A percentile compares a stretch with the other conserved stretches of the same genome.
These are phyloP conservation scores for Seira sanloemensis DNA, from an alignment of 2,888 invertebrate genomes.

Conservation along the genomic window DNA sequence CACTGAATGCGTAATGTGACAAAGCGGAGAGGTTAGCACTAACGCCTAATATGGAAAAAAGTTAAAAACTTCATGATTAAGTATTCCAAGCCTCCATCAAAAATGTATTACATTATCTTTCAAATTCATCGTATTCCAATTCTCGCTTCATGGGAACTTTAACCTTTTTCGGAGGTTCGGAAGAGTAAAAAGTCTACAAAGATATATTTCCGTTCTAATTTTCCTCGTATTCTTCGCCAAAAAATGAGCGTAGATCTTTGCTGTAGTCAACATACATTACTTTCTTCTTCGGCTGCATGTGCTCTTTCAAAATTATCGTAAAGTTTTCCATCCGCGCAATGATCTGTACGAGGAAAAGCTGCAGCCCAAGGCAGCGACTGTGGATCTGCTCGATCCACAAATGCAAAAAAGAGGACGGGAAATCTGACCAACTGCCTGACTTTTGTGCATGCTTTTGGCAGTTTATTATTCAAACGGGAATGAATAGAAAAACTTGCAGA, in stretches of 20 bases:
- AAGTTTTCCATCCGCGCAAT: neutral
- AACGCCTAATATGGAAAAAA: neutral
- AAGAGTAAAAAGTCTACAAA: neutral
- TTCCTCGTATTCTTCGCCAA: neutral
- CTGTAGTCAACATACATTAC: too few species aligned
- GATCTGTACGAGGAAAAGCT: neutral
- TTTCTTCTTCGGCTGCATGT: neutral
- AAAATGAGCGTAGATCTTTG: too few species aligned
- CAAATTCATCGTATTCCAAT: neutral
- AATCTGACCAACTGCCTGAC: constrained; percentile 39
- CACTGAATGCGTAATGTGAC: neutral
- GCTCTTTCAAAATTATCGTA: neutral
- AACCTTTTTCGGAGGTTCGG: neutral
- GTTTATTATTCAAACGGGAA: constrained; percentile 44
- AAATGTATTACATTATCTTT: neutral
- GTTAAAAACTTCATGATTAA: neutral
- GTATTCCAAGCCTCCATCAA: neutral
- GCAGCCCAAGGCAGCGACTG: neutral
- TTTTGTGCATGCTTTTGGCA: constrained; percentile 48
- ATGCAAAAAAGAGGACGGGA: neutral
- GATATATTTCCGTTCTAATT: constrained; percentile 1
- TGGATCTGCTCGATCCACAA: neutral
- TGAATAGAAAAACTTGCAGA: constrained; percentile 9
- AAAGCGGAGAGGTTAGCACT: too few species aligned
- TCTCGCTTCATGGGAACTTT: neutral